These are phyloP conservation scores for Amphiprion clarkii DNA, from an alignment of 2,797 vertebrate genomes.

Conservation along the genomic window DNA sequence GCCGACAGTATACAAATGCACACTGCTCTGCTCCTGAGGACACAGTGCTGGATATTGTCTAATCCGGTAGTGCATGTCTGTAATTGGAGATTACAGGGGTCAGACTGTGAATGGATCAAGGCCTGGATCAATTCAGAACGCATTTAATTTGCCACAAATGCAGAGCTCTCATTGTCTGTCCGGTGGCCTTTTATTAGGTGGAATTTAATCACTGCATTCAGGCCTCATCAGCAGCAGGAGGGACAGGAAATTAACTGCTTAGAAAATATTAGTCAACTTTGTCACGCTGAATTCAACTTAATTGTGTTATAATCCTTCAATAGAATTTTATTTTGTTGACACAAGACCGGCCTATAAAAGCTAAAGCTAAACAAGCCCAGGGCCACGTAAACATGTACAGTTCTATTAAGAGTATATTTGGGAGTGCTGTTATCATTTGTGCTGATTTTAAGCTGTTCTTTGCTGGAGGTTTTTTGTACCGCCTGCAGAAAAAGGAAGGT, in stretches of 20 bases:
- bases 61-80: conserved; percentile 33
- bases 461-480: conserved; percentile 28
- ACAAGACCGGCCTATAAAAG: conserved; percentile 45
- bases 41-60: conserved; percentile 19
- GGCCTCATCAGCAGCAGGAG: conserved; percentile 47
- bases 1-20: conserved; percentile 38
- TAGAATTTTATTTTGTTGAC: conserved; percentile 61
- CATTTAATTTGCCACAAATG: conserved; percentile 58
- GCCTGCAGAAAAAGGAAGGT: conserved; percentile 31
- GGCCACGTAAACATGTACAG: conserved; percentile 33
- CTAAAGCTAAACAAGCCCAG: conserved; percentile 32
- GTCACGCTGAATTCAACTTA: conserved; percentile 52
- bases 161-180: conserved; percentile 49
- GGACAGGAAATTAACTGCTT: conserved; percentile 69
- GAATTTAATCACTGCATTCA: conserved; percentile 63
- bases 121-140: conserved; percentile 55
- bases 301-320: conserved; percentile 56
- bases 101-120: conserved; percentile 64
- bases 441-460: conserved; percentile 37
- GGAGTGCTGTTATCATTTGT: conserved; percentile 30
- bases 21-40: conserved; percentile 1
- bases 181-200: conserved; percentile 48
- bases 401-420: conserved; percentile 44
- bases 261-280: conserved; percentile 65
- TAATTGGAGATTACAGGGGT: conserved; percentile 56